phyloP scores from a whole-genome alignment of 1,140 invertebrate species.

The Ruditapes philippinarum region DNA sequence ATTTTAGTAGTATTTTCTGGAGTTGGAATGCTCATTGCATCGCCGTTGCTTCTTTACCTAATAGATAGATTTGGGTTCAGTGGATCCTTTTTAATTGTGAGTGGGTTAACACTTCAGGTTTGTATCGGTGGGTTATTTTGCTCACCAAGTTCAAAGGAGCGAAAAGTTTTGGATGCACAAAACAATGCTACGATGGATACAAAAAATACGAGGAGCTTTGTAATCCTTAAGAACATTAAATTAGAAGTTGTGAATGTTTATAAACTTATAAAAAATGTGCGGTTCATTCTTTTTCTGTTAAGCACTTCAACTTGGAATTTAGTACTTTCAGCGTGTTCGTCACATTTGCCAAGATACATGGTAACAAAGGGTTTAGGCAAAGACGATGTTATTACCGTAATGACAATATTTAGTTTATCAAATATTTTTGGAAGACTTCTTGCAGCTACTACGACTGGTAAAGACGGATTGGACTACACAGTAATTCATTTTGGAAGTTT shows the following conservation, averaged over 20 bases:
- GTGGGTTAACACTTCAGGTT: neutral
- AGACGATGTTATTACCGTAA: neutral
- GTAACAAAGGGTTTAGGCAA: neutral
- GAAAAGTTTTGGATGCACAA: too few relatives aligned
- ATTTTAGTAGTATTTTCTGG: neutral
- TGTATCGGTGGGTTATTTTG: conserved; percentile 2
- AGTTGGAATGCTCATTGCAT: conserved; percentile 17
- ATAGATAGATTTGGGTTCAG: conserved; percentile 11
- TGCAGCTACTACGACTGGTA: neutral
- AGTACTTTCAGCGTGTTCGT: conserved; percentile 1
- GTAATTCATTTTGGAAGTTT: conserved; percentile 10
- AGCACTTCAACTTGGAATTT: conserved; percentile 59
- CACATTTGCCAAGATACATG: conserved; percentile 61
- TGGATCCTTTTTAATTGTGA: neutral
- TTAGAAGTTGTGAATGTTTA: too few relatives aligned
- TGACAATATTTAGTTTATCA: conserved; percentile 50
- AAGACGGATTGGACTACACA: neutral
- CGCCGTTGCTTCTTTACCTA: neutral
- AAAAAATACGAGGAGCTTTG: too few relatives aligned
- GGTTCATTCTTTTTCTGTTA: conserved; percentile 39
- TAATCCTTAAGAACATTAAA: too few relatives aligned
- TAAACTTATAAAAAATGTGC: too few relatives aligned
- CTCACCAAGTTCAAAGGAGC: neutral
- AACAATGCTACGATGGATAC: too few relatives aligned
- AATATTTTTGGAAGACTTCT: conserved; percentile 50